phyloP scores from a whole-genome alignment of 2,797 vertebrate species.

The Halcyon leucocephala region DNA sequence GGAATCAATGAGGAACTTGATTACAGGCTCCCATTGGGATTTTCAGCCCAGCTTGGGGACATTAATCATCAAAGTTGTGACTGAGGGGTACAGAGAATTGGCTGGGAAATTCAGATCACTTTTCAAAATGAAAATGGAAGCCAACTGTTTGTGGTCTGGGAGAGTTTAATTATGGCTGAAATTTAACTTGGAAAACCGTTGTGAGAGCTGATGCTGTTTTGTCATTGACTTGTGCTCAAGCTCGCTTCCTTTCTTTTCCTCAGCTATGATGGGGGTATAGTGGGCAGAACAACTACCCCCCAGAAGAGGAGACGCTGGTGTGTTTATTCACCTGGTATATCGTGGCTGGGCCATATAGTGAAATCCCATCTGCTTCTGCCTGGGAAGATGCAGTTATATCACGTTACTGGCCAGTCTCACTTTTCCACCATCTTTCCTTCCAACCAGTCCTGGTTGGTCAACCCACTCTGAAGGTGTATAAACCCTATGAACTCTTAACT shows the following conservation, averaged over 20 bases:
- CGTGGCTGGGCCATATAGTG: background rate
- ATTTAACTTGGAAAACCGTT: slow-evolving; percentile 44
- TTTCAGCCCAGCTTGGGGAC: background rate
- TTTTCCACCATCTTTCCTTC: background rate
- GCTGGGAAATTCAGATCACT: slow-evolving; percentile 45
- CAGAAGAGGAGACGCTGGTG: background rate
- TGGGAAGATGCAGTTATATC: background rate
- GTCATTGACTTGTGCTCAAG: background rate
- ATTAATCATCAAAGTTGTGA: slow-evolving; percentile 48
- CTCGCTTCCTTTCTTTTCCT: background rate
- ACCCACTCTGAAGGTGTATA: background rate
- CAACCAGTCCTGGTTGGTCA: background rate
- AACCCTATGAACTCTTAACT: background rate
- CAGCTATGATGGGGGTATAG: fast-evolving
- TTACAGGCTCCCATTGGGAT: slow-evolving; percentile 49
- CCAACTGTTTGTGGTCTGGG: slow-evolving; percentile 1
- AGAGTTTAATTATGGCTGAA: slow-evolving; percentile 37
- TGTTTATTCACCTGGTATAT: background rate
- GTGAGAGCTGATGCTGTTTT: background rate
- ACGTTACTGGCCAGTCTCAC: background rate
- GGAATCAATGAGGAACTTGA: slow-evolving; percentile 62
- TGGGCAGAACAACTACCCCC: background rate
- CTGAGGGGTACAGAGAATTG: slow-evolving; percentile 32
- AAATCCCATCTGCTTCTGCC: background rate
- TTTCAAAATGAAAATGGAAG: slow-evolving; percentile 54